phyloP scores from a whole-genome alignment of 2,797 vertebrate species.

The Spheniscus humboldti region DNA sequence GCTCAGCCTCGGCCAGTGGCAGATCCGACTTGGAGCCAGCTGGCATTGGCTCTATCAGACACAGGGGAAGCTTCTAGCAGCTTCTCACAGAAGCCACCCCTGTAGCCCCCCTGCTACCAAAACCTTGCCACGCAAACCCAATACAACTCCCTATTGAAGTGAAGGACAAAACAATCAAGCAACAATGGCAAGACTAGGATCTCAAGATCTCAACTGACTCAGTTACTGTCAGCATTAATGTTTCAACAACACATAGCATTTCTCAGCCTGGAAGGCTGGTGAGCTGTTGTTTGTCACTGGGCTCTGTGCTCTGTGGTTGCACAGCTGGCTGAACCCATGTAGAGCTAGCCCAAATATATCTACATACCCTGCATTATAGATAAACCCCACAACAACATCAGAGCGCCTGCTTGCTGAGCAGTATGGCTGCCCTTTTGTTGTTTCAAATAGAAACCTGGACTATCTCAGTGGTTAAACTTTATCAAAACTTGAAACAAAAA shows the following conservation, averaged over 20 bases:
- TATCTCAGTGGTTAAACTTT: neutral
- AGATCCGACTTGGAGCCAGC: neutral
- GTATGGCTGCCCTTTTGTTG: neutral
- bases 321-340: neutral
- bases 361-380: neutral
- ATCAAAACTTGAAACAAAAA: neutral
- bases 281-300: neutral
- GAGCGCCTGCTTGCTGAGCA: neutral
- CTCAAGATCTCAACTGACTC: neutral
- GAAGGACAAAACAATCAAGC: neutral
- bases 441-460: neutral
- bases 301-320: neutral
- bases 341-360: neutral
- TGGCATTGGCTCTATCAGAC: neutral
- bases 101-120: neutral
- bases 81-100: neutral
- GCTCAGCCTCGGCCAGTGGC: neutral
- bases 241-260: neutral
- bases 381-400: neutral
- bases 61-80: neutral
- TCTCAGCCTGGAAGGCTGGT: neutral
- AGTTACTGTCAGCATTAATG: neutral
- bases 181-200: neutral
- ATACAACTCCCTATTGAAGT: neutral
- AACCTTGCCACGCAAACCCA: neutral